phyloP scores from a whole-genome alignment of 2,113 vertebrate genomes.

The Paraplagusia blochii region DNA sequence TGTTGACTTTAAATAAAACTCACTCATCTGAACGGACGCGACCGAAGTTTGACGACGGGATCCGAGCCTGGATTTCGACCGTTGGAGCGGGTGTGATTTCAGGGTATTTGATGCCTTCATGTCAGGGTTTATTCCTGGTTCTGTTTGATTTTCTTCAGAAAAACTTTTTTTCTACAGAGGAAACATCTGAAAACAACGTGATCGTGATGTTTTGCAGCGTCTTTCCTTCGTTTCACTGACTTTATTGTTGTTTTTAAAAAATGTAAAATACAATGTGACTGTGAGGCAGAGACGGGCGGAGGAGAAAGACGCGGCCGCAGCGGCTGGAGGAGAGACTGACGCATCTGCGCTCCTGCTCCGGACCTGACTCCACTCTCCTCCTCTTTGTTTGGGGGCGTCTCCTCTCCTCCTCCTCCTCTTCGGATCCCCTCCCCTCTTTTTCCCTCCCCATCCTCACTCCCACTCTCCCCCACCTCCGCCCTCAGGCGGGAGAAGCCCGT shows the following conservation, averaged over 20 bases:
- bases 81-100: no score
- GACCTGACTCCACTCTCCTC: constrained; percentile 53
- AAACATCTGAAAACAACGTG: no score
- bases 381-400: constrained; percentile 71
- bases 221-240: no score
- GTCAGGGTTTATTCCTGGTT: no score
- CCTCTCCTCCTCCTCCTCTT: constrained; percentile 8
- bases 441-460: constrained; percentile 58
- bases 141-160: no score
- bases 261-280: no score
- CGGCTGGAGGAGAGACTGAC: not conserved
- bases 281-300: no score
- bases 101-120: no score
- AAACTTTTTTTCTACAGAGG: no score
- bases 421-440: constrained; percentile 12
- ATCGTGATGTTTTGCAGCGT: no score
- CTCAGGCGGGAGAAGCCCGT: constrained; percentile 76
- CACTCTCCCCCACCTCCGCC: constrained; percentile 48
- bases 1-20: constrained; percentile 49
- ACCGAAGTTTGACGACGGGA: not conserved
- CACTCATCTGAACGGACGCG: constrained; percentile 24
- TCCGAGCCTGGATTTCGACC: no score
- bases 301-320: not conserved
- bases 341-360: constrained; percentile 18
- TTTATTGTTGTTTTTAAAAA: no score